A percentile compares a stretch with the other conserved stretches of the same genome.
phyloP scores from a whole-genome alignment of 2,888 invertebrate species.

The Xanthia togata region DNA sequence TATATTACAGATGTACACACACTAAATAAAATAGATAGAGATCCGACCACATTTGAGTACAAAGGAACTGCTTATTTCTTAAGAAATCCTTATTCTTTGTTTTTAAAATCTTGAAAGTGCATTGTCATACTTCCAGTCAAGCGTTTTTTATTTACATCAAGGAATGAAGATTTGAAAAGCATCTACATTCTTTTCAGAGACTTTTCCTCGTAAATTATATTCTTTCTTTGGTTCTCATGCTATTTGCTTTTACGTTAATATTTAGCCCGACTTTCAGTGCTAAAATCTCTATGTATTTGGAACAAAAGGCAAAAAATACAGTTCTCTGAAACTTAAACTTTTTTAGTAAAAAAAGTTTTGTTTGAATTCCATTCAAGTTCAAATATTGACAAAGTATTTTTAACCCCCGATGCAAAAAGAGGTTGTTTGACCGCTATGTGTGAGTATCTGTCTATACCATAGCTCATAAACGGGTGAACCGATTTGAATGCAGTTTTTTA shows the following conservation, averaged over 20 bases:
- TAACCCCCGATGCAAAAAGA: no score
- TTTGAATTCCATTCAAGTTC: background rate
- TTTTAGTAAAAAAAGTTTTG: background rate
- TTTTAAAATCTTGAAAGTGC: slow-evolving; percentile 11
- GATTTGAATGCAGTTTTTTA: no score
- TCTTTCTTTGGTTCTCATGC: slow-evolving; percentile 1
- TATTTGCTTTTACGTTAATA: background rate
- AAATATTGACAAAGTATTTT: background rate
- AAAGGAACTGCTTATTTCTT: background rate
- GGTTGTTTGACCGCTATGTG: no score
- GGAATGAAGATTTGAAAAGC: slow-evolving; percentile 15
- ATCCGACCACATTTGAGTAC: background rate
- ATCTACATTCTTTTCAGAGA: slow-evolving; percentile 15
- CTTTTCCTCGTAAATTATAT: slow-evolving; percentile 1
- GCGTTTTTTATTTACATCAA: slow-evolving; percentile 1
- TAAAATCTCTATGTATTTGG: no score
- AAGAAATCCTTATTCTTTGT: background rate
- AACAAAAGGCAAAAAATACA: background rate
- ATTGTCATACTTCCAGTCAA: slow-evolving; percentile 10
- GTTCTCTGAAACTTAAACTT: background rate
- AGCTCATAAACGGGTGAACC: no score
- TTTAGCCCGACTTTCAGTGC: background rate
- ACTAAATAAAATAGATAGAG: no score
- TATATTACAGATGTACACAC: no score
- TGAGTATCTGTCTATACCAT: no score